Evolutionary conservation across 2,888 invertebrate species (phyloP).

Genomic region (Drosophila crucigera): DNA sequence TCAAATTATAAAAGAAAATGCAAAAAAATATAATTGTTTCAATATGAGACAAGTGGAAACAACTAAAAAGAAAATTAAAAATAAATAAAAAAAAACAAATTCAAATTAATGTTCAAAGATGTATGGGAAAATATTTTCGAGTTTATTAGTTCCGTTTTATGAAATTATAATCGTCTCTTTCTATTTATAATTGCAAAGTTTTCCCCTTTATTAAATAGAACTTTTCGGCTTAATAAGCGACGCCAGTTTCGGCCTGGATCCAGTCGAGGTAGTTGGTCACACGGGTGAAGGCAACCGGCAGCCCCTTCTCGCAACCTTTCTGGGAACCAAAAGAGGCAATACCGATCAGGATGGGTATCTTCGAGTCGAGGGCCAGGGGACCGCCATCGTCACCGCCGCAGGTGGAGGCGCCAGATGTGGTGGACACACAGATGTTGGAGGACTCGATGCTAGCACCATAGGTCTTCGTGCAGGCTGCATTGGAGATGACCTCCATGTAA

Average conservation of each 20-base stretch:
- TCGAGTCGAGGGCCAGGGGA: conserved; percentile 56
- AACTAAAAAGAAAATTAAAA: conserved; percentile 36
- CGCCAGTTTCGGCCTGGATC: conserved; percentile 67
- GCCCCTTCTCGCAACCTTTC: conserved; percentile 68
- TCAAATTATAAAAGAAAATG: conserved; percentile 61
- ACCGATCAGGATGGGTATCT: conserved; percentile 63
- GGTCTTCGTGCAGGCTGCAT: conserved; percentile 56
- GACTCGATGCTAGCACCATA: conserved; percentile 51
- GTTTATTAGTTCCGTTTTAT: neutral
- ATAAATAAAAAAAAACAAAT: conserved; percentile 23
- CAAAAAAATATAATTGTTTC: conserved; percentile 44
- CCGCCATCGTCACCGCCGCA: conserved; percentile 80
- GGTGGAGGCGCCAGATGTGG: conserved; percentile 59
- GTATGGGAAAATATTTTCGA: neutral
- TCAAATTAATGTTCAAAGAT: neutral
- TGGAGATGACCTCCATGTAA: conserved; percentile 63
- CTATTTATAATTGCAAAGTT: conserved; percentile 2
- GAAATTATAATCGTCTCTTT: neutral
- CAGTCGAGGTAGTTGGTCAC: conserved; percentile 71
- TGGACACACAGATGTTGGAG: conserved; percentile 69
- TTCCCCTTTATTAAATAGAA: neutral
- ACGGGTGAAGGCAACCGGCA: conserved; percentile 76
- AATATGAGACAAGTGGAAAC: conserved; percentile 41
- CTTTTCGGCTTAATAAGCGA: conserved; percentile 36
- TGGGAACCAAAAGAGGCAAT: conserved; percentile 75